A percentile compares a stretch with the other conserved stretches of the same genome.
Evolutionary conservation across 2,797 vertebrate genomes (phyloP).

Genomic region (Coccyzus lansbergi): DNA sequence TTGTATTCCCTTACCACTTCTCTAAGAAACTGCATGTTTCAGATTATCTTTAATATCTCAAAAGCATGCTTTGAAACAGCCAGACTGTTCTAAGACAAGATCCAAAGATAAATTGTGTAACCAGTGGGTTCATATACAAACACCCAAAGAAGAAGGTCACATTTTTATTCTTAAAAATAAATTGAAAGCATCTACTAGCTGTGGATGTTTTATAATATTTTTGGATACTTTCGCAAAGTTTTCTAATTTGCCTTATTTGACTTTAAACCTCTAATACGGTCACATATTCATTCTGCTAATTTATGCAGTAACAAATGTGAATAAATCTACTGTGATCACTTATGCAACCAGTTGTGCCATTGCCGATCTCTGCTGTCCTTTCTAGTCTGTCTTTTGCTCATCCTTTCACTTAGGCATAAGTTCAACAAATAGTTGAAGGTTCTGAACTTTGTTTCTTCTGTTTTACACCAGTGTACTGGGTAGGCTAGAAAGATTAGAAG

Average conservation of each 20-base stretch:
- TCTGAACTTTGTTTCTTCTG: neutral
- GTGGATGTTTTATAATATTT: neutral
- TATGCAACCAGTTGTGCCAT: neutral
- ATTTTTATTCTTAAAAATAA: conserved; percentile 8
- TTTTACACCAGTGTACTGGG: neutral
- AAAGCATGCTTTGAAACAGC: neutral
- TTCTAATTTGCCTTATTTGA: neutral
- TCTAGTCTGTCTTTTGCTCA: neutral
- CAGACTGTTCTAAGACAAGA: neutral
- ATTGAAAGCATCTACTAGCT: neutral
- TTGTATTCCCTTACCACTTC: conserved; percentile 30
- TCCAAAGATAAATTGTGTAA: neutral
- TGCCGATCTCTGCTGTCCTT: neutral
- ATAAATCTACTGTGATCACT: neutral
- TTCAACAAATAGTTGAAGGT: neutral
- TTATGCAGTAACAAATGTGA: neutral
- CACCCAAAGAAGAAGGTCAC: neutral
- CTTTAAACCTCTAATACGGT: neutral
- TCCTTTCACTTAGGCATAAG: neutral
- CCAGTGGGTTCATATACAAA: neutral
- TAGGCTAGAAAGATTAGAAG: neutral
- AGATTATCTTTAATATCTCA: conserved; percentile 27
- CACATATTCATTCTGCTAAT: neutral
- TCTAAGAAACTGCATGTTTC: conserved; percentile 26
- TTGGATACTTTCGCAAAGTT: neutral